Percentiles rank a stretch among this genome's conserved stretches.
These are phyloP conservation scores for Trichonephila inaurata DNA, from an alignment of 1,140 invertebrate species.

Conservation along the genomic window DNA sequence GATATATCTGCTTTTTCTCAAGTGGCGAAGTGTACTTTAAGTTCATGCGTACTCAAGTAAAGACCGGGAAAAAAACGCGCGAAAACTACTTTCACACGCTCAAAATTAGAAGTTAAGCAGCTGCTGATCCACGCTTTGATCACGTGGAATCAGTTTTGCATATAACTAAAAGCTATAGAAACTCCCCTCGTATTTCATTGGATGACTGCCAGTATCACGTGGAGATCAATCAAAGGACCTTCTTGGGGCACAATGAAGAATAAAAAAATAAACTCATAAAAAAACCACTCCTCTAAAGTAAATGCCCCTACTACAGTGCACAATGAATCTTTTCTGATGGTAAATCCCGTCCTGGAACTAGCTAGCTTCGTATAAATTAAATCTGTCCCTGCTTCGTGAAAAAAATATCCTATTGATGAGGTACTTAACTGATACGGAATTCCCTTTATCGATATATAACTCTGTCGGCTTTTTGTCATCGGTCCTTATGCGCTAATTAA, in stretches of 20 bases:
- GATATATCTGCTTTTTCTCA: neutral
- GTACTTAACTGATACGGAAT: neutral
- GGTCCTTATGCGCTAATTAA: neutral
- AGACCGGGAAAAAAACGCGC: neutral
- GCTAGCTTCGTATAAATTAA: neutral
- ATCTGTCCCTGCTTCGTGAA: neutral
- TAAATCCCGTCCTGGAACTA: neutral
- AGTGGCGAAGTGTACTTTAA: neutral
- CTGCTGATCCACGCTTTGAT: neutral
- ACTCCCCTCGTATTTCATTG: slow-evolving; percentile 21
- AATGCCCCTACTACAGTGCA: neutral
- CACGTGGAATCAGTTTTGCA: slow-evolving; percentile 4
- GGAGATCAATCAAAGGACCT: neutral
- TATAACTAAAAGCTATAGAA: slow-evolving; percentile 24
- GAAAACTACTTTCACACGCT: slow-evolving; percentile 2
- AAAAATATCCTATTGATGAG: neutral
- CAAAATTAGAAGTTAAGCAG: slow-evolving; percentile 1
- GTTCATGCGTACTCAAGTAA: neutral
- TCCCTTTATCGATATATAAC: neutral
- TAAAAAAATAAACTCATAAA: neutral
- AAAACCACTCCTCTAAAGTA: neutral
- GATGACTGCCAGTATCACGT: slow-evolving; percentile 30
- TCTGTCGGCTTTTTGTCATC: neutral
- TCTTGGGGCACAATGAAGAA: slow-evolving; percentile 8
- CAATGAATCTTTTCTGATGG: slow-evolving; percentile 4